Conservation (phyloP, 1,140 invertebrate genomes). For the Drosophila mauritiana region DNA sequence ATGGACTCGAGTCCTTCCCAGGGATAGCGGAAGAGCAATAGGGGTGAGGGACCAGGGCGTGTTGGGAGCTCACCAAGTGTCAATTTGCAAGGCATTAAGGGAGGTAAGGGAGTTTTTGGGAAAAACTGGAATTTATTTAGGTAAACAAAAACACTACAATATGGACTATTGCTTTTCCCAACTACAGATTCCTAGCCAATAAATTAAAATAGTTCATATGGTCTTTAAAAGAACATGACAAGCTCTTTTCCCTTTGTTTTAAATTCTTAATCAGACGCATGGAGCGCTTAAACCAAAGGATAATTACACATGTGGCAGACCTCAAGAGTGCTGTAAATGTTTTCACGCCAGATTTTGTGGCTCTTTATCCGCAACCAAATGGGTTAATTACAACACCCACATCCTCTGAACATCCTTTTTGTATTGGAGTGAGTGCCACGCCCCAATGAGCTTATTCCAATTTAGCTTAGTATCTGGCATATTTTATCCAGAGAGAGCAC, state of each 20-base stretch:
- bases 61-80: constrained; percentile 52
- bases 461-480: constrained; percentile 69
- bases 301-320: constrained; percentile 31
- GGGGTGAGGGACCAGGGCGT: neutral
- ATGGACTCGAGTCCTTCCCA: constrained; percentile 47
- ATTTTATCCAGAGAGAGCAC: constrained; percentile 64
- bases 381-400: constrained; percentile 55
- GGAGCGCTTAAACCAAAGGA: neutral
- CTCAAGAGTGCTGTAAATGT: constrained; percentile 51
- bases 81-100: constrained; percentile 79
- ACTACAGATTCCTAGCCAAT: too few species aligned
- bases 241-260: neutral
- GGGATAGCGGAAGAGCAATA: neutral
- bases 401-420: constrained; percentile 28
- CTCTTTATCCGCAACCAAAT: constrained; percentile 21
- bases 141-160: neutral
- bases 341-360: constrained; percentile 52
- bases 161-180: too few species aligned
- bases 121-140: neutral
- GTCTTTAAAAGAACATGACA: too few species aligned
- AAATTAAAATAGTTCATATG: neutral
- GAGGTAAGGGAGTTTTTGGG: constrained; percentile 1
- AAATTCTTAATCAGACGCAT: neutral
- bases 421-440: constrained; percentile 38
- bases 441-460: constrained; percentile 70